These are phyloP conservation scores for Sternarchorhynchus goeldii DNA, from an alignment of 2,797 vertebrate species.

Conservation along the genomic window DNA sequence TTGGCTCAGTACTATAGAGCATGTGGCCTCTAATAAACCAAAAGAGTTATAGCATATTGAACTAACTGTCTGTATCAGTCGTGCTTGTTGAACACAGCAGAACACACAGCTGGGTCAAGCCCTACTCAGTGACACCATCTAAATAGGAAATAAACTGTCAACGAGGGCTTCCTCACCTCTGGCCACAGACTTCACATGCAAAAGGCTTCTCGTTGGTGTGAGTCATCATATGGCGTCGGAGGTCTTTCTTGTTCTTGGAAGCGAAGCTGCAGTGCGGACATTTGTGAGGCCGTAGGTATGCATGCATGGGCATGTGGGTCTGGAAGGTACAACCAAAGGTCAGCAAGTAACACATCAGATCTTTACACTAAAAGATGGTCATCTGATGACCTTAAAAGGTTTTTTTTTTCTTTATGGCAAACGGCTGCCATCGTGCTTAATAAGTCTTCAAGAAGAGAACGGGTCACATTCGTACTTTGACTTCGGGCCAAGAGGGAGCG, in stretches of 20 bases:
- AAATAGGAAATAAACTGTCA: too few species aligned
- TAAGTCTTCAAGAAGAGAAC: neutral
- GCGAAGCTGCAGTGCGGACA: slow-evolving; percentile 95
- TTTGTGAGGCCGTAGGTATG: slow-evolving; percentile 92
- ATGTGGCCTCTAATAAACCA: too few species aligned
- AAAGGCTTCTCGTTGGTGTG: slow-evolving; percentile 99
- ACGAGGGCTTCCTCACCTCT: slow-evolving; percentile 77
- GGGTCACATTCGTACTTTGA: slow-evolving; percentile 78
- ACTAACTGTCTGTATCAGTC: too few species aligned
- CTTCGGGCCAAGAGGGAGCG: slow-evolving; percentile 88
- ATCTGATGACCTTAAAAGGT: too few species aligned
- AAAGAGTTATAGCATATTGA: too few species aligned
- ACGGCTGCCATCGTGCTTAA: neutral
- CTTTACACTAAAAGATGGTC: neutral
- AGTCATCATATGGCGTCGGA: slow-evolving; percentile 92
- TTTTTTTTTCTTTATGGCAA: neutral
- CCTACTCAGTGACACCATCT: too few species aligned
- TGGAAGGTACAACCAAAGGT: slow-evolving; percentile 55
- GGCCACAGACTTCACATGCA: slow-evolving; percentile 89
- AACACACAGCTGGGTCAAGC: too few species aligned
- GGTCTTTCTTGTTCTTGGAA: slow-evolving; percentile 98
- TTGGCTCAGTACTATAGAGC: too few species aligned
- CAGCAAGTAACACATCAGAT: neutral
- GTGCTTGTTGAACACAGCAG: too few species aligned
- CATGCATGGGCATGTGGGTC: slow-evolving; percentile 90